phyloP scores from a whole-genome alignment of 37 sponge, comb jelly and placozoan species.

The Beroe ovata region DNA sequence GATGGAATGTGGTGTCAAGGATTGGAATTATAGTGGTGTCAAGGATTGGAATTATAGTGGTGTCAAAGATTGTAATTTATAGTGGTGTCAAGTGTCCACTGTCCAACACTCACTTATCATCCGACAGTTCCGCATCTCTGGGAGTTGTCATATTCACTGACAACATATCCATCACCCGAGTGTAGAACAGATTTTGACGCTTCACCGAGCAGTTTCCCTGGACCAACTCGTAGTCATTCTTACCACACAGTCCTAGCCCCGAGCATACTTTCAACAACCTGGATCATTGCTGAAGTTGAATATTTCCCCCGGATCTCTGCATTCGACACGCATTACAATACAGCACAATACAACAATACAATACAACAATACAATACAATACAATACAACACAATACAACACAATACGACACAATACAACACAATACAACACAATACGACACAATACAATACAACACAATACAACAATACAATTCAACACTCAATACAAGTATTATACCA shows the following conservation, averaged over 20 bases:
- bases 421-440: background rate
- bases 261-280: constrained; percentile 59
- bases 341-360: background rate
- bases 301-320: too few species aligned
- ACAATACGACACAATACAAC: background rate
- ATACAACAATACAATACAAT: background rate
- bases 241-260: constrained; percentile 27
- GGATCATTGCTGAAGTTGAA: too few species aligned
- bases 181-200: constrained; percentile 14
- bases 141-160: background rate
- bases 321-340: too few species aligned
- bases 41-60: too few species aligned
- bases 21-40: too few species aligned
- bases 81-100: too few species aligned
- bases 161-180: constrained; percentile 23
- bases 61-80: too few species aligned
- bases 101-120: constrained; percentile 16
- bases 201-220: constrained; percentile 57
- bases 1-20: too few species aligned
- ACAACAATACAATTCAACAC: background rate
- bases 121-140: background rate
- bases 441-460: background rate
- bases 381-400: too few species aligned
- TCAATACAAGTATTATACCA: too few species aligned
- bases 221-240: constrained; percentile 56